These are phyloP conservation scores for Aphodius granarius DNA, from an alignment of 2,888 invertebrate species.

Conservation along the genomic window DNA sequence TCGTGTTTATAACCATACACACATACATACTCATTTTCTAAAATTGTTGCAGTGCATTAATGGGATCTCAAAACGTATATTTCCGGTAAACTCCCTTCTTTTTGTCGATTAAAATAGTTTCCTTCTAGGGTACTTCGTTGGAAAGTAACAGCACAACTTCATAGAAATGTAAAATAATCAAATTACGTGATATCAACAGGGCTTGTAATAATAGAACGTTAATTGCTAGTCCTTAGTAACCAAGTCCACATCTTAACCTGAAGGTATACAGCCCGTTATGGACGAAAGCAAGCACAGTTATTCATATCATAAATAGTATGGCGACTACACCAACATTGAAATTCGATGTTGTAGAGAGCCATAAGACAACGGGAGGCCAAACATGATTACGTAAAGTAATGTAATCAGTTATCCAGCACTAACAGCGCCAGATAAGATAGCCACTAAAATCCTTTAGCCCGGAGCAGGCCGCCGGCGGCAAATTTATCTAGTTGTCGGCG, in stretches of 20 bases:
- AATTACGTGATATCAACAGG: too few relatives aligned
- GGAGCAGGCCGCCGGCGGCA: slow-evolving; percentile 1
- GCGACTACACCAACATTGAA: background rate
- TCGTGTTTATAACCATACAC: too few relatives aligned
- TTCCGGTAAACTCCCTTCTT: too few relatives aligned
- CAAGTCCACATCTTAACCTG: background rate
- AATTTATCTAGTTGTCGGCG: slow-evolving; percentile 7
- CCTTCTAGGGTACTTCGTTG: too few relatives aligned
- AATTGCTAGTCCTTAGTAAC: background rate
- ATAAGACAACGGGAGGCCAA: background rate
- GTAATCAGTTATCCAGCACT: slow-evolving; percentile 12
- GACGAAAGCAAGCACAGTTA: background rate
- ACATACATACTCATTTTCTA: too few relatives aligned
- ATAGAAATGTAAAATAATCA: too few relatives aligned
- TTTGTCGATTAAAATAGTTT: too few relatives aligned
- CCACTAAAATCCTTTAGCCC: slow-evolving; percentile 2
- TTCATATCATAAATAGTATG: background rate
- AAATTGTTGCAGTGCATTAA: too few relatives aligned
- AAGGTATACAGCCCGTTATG: background rate
- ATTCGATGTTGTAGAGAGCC: background rate
- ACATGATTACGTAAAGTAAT: slow-evolving; percentile 5
- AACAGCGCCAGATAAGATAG: slow-evolving; percentile 11
- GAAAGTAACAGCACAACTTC: too few relatives aligned
- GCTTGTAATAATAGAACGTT: background rate
- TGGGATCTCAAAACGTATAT: too few relatives aligned